Conservation (phyloP, 2,888 invertebrate genomes). For the Carterocephalus palaemon region DNA sequence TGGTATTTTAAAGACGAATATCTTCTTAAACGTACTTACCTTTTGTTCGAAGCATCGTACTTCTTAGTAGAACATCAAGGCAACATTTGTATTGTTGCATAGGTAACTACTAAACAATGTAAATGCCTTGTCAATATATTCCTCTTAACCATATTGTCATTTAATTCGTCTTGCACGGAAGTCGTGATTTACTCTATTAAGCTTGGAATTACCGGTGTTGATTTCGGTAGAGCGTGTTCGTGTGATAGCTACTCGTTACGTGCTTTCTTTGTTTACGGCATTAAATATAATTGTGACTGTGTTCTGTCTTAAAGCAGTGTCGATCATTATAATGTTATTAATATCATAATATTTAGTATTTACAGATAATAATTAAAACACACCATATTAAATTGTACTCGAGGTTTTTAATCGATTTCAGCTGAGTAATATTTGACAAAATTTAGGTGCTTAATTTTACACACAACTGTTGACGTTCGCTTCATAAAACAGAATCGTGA, state of each 20-base stretch:
- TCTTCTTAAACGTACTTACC: too few relatives aligned
- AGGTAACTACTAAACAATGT: slow-evolving; percentile 32
- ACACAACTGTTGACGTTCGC: background rate
- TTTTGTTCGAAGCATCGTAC: slow-evolving; percentile 49
- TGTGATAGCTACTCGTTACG: slow-evolving; percentile 38
- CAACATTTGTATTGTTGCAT: slow-evolving; percentile 54
- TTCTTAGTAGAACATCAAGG: slow-evolving; percentile 52
- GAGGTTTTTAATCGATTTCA: slow-evolving; percentile 2
- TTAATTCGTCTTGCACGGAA: slow-evolving; percentile 38
- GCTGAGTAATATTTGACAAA: too few relatives aligned
- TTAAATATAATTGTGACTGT: background rate
- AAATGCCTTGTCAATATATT: slow-evolving; percentile 11
- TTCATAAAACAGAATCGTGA: too few relatives aligned
- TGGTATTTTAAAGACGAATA: too few relatives aligned
- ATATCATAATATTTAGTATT: slow-evolving; percentile 21
- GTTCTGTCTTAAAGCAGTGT: background rate
- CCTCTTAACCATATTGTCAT: slow-evolving; percentile 26
- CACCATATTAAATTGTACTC: background rate
- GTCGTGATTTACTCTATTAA: slow-evolving; percentile 58
- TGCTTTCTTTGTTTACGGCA: slow-evolving; percentile 48
- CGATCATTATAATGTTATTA: background rate
- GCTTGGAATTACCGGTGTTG: slow-evolving; percentile 49
- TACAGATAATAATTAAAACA: too few relatives aligned
- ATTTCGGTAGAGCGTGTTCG: slow-evolving; percentile 35
- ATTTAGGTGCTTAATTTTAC: too few relatives aligned